Base-by-base conservation (phyloP, 2,113 vertebrate genomes). In the Spheniscus mendiculus region DNA sequence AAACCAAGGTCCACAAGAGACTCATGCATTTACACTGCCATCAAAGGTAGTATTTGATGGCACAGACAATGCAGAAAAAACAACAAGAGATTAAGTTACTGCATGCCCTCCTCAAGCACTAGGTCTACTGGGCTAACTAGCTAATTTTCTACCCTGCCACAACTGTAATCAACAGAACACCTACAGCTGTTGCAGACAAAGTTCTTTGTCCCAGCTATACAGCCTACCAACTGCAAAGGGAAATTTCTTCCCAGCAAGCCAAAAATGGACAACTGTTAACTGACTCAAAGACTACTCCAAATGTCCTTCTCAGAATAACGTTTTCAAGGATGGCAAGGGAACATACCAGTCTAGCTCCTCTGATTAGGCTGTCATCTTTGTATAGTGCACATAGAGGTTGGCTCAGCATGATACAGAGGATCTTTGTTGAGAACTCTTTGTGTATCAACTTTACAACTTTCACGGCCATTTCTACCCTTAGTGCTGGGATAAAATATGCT, bases 1-100 rank as follows among this genome's bases (percentile, higher is more conserved):
- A 65, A 70, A 40, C 20, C 14, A 44, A 59, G 44, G 7, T 27
- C 32, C 11, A 0, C 1, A 4, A 0, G 7, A 38, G 21, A 12
- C 47, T 45, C 21, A 12, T 4, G 67, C 62, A 90, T 38, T 9
- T 16, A 10, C 2, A 63, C 3, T 1, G 11, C 38, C 53, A 21
- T 3, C 32, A 4, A 59, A 81, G 36, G 38, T 50, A 44, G 38
- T 10, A 4, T 7, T 5, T 29, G 59, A 45, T 19, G 50, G 82
- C 67, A 73, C 18, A 8, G 62, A 38, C 52, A 52, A n/a, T 0
- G 25, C 30, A 52, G 38, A 17, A 29, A 8, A 17, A 23, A 34
- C 42, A 13, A 12, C 4, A 25, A 4, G 2, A 59, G 21, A 8
- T 22, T 29, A 66, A 66, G 23, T 47, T 36, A 1, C 10, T 44